Percentiles rank a stretch among this genome's conserved stretches.
Evolutionary conservation across 2,797 vertebrate genomes (phyloP).

Genomic region (Malurus leucopterus): DNA sequence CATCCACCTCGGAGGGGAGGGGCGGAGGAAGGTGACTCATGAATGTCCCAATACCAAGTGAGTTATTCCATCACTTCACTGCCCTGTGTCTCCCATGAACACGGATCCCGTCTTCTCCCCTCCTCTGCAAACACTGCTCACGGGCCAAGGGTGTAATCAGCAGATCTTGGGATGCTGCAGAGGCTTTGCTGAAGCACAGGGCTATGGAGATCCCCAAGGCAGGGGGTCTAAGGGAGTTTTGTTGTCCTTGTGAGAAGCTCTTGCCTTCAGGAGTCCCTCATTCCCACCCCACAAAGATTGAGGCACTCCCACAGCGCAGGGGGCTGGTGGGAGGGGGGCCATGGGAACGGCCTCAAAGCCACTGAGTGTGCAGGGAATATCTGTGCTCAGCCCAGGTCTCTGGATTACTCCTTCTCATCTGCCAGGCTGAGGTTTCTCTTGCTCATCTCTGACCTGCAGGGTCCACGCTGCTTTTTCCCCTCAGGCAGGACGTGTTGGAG

Average conservation of each 20-base stretch:
- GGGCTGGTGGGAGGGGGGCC: neutral
- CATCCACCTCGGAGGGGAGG: constrained; percentile 36
- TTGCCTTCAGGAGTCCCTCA: neutral
- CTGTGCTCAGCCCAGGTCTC: neutral
- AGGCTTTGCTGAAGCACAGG: neutral
- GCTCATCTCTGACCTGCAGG: neutral
- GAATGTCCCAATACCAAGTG: constrained; percentile 34
- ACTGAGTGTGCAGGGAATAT: neutral
- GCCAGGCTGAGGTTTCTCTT: neutral
- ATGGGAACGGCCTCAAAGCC: neutral
- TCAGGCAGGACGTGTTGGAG: neutral
- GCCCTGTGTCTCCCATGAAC: neutral
- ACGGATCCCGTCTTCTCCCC: neutral
- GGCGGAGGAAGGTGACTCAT: constrained; percentile 58
- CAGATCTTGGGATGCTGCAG: neutral
- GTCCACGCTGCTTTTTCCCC: neutral
- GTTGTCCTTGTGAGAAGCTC: neutral
- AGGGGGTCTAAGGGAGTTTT: neutral
- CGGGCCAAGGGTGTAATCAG: neutral
- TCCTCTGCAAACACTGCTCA: neutral
- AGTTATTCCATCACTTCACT: constrained; percentile 60
- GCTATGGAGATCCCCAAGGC: neutral
- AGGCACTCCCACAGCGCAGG: rapidly evolving
- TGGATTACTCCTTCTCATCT: neutral
- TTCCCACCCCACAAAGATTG: neutral